Evolutionary conservation across 2,113 vertebrate genomes (phyloP).

Genomic region (Marcusenius ussheri): DNA sequence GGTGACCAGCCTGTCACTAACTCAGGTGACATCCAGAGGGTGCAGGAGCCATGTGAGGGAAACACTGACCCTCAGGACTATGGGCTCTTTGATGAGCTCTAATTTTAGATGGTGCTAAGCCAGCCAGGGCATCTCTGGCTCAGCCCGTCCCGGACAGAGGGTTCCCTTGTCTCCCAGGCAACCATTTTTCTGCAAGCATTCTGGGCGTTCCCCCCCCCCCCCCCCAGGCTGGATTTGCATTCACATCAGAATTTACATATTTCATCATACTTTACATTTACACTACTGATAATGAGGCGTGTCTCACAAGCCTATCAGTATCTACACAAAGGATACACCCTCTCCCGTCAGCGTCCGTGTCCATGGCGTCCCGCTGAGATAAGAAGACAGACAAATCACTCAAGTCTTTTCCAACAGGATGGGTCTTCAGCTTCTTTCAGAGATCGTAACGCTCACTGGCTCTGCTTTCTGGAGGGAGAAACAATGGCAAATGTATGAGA

Average conservation of each 20-base stretch:
- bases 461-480: neutral
- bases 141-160: neutral
- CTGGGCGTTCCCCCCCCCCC: neutral
- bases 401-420: neutral
- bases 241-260: neutral
- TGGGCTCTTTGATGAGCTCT: neutral
- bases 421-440: neutral
- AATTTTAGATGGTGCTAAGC: neutral
- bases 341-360: neutral
- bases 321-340: neutral
- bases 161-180: neutral
- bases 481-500: neutral
- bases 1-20: neutral
- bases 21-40: neutral
- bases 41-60: neutral
- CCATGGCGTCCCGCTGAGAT: neutral
- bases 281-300: neutral
- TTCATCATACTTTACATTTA: neutral
- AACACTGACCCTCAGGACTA: neutral
- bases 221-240: neutral
- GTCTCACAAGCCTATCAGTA: neutral
- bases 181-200: neutral
- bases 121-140: neutral
- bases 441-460: neutral
- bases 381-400: neutral